Evolutionary conservation across 2,888 invertebrate genomes (phyloP), one percentile per base, ranked within the genome.

Genomic region (Tipula lateralis): DNA sequence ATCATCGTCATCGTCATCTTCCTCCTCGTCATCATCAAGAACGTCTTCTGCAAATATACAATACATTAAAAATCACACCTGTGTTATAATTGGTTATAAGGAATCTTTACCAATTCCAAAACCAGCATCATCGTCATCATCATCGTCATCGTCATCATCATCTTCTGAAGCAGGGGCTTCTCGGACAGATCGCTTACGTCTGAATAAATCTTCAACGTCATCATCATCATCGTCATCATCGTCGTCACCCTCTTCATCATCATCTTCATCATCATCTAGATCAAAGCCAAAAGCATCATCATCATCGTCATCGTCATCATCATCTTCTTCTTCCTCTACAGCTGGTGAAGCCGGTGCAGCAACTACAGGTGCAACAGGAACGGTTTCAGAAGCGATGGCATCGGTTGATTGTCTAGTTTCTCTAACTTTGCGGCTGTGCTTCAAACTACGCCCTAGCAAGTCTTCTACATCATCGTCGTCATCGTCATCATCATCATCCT

Each of bases 181-280:
- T n/a, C n/a, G n/a, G n/a, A n/a, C n/a, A n/a, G n/a, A n/a, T n/a
- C n/a, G n/a, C n/a, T n/a, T n/a, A n/a, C 82, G 82, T 30, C 82
- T 32, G n/a, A 82, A 82, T n/a, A 82, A 82, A 82, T 82, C 82
- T n/a, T 82, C 82, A 30, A 82, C n/a, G 4, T 82, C 82, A 32
- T 30, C 29, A 30, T 82, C 82, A 5, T 82, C 66, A 32, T 84
- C 84, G 32, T 84, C 84, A 16, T 84, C 84, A 34, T 84, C 84
- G n/a, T 66, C 84, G n/a, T 39, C 44, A 84, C 34, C 80, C 2
- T 66, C 66, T 24, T 66, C 50, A 19, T 50, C 50, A 50, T 19
- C 50, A 50, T 84, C 84, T 13, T 84, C 50, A 50, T 80, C 80
- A 80, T 80, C 80, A 80, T 29, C 80, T 44, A 44, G 44, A 44